Conservation (phyloP, 1,140 invertebrate species). For the Drosophila athabasca region DNA sequence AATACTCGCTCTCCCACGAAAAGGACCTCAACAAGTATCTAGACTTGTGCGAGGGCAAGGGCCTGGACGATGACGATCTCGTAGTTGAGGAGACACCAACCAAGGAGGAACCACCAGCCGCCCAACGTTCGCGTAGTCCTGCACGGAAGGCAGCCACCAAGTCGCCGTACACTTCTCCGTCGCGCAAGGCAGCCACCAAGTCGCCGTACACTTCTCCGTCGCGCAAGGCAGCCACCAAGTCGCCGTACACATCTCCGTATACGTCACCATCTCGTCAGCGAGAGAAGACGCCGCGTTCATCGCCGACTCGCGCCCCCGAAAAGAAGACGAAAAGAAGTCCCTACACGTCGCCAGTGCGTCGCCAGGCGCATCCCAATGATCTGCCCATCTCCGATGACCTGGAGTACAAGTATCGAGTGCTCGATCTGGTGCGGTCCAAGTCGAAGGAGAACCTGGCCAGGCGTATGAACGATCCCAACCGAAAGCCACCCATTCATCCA, state of each 20-base stretch:
- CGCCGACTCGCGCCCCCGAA: slow-evolving; percentile 43
- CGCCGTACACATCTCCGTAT: slow-evolving; percentile 53
- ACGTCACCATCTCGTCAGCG: slow-evolving; percentile 51
- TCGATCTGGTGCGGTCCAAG: slow-evolving; percentile 72
- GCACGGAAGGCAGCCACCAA: slow-evolving; percentile 44
- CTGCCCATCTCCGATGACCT: slow-evolving; percentile 66
- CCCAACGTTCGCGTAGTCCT: slow-evolving; percentile 60
- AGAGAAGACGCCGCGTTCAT: slow-evolving; percentile 53
- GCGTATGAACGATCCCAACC: slow-evolving; percentile 61
- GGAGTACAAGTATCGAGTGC: slow-evolving; percentile 73
- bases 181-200: slow-evolving; percentile 29
- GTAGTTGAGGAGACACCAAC: not conserved
- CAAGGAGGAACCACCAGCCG: not conserved
- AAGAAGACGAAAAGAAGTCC: slow-evolving; percentile 34
- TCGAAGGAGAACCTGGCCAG: slow-evolving; percentile 67
- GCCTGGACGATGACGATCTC: slow-evolving; percentile 59
- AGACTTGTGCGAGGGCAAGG: slow-evolving; percentile 74
- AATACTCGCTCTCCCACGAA: slow-evolving; percentile 77
- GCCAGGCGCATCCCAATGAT: slow-evolving; percentile 53
- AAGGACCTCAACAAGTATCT: slow-evolving; percentile 77
- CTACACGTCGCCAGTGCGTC: slow-evolving; percentile 58
- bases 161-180: slow-evolving; percentile 62
- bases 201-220: slow-evolving; percentile 47
- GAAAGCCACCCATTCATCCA: slow-evolving; percentile 72
- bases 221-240: slow-evolving; percentile 35